Conservation (phyloP, 2,113 vertebrate genomes). For the Corythaixoides concolor region DNA sequence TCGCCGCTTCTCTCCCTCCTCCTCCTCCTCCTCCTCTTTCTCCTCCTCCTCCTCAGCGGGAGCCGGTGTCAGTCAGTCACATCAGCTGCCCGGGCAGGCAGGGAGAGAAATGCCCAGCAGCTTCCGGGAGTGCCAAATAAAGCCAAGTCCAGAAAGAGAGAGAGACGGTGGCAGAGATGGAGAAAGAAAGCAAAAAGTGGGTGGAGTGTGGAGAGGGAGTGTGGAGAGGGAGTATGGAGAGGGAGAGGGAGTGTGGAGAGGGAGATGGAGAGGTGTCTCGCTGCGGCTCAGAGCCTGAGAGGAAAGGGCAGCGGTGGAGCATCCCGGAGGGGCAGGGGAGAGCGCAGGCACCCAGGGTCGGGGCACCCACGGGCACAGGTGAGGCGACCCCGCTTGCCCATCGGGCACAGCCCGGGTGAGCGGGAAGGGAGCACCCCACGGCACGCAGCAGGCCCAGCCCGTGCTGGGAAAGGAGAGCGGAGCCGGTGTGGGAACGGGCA, state of each 20-base stretch:
- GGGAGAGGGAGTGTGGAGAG: not conserved
- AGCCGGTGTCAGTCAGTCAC: slow-evolving; percentile 75
- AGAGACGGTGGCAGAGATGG: slow-evolving; percentile 55
- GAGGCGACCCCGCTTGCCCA: fast-evolving
- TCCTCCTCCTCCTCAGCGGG: slow-evolving; percentile 37
- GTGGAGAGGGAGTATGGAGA: not conserved
- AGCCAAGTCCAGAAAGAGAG: slow-evolving; percentile 73
- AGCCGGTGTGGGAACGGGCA: fast-evolving
- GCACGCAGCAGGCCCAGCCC: not conserved
- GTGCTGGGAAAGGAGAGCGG: not conserved
- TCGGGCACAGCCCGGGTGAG: not conserved
- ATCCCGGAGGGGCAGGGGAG: not conserved
- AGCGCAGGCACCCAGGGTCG: not conserved
- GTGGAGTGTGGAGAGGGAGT: slow-evolving; percentile 39
- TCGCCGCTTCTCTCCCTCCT: not conserved
- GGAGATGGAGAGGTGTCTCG: not conserved
- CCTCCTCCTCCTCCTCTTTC: not conserved
- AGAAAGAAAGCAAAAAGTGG: slow-evolving; percentile 63
- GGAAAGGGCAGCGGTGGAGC: not conserved
- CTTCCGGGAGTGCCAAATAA: slow-evolving; percentile 94
- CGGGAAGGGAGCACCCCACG: not conserved
- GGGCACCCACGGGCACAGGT: not conserved
- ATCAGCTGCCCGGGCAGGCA: slow-evolving; percentile 40
- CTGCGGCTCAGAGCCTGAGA: not conserved
- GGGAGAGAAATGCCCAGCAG: slow-evolving; percentile 67